Conservation (phyloP, 2,113 vertebrate genomes). For the Cephalophus harveyi region DNA sequence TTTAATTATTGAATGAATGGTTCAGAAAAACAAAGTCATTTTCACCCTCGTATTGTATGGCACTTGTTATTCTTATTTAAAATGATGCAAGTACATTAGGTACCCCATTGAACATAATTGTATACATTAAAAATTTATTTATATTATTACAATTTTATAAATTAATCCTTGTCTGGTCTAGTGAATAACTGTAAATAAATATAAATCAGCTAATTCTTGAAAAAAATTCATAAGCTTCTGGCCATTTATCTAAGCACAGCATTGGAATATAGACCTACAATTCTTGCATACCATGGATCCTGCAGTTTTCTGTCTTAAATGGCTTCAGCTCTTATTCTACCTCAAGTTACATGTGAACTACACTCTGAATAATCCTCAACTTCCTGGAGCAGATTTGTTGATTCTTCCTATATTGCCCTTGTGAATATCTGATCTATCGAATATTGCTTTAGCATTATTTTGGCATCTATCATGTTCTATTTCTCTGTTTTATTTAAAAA, state of each 20-base stretch:
- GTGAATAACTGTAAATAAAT: conserved; percentile 44
- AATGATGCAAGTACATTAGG: conserved; percentile 23
- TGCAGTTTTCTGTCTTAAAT: not conserved
- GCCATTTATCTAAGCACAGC: not conserved
- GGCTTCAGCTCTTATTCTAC: not conserved
- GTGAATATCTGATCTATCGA: not conserved
- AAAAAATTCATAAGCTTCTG: not conserved
- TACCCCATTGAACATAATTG: conserved; percentile 22
- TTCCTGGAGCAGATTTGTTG: not conserved
- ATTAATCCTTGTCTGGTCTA: not conserved
- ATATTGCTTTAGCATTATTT: not conserved
- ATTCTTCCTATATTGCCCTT: not conserved
- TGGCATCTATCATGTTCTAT: not conserved
- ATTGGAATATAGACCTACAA: not conserved
- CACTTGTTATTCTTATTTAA: conserved; percentile 55
- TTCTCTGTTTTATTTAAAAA: not conserved
- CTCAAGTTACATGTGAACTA: not conserved
- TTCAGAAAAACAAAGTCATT: conserved; percentile 38
- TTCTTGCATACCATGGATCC: not conserved
- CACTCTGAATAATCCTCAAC: not conserved
- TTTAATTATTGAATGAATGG: conserved; percentile 43
- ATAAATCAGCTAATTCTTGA: conserved; percentile 41
- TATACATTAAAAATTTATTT: not conserved
- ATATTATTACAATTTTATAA: conserved; percentile 9
- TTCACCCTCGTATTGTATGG: not conserved